Evolutionary conservation across 2,888 invertebrate genomes (phyloP).

Genomic region (Epistrophe eligans): DNA sequence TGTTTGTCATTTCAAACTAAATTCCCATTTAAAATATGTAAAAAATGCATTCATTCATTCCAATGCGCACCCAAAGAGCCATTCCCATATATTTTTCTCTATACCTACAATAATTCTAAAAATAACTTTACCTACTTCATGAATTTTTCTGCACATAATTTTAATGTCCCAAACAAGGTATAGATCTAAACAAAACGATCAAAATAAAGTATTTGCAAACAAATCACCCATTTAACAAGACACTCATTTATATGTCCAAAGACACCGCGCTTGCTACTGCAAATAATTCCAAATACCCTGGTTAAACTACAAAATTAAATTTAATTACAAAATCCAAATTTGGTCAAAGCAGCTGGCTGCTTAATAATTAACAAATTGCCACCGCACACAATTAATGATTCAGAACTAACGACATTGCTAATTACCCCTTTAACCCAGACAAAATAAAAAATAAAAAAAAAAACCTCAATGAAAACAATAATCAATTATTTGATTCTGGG

Average conservation of each 20-base stretch:
- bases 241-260: conserved; percentile 27
- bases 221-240: conserved; percentile 45
- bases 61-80: conserved; percentile 2
- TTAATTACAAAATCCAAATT: conserved; percentile 46
- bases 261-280: not conserved
- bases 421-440: conserved; percentile 37
- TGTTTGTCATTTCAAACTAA: not conserved
- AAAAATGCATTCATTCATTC: not conserved
- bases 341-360: conserved; percentile 40
- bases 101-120: not conserved
- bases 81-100: not conserved
- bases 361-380: conserved; percentile 71
- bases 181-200: not conserved
- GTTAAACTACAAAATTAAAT: conserved; percentile 10
- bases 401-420: conserved; percentile 68
- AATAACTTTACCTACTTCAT: not conserved
- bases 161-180: conserved; percentile 17
- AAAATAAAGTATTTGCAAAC: conserved; percentile 9
- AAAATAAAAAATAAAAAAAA: not conserved
- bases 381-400: conserved; percentile 62
- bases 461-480: conserved; percentile 49
- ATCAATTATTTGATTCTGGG: conserved; percentile 54
- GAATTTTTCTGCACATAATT: not conserved
- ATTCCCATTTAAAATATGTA: not conserved
- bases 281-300: not conserved